Evolutionary conservation across 2,797 vertebrate genomes (phyloP), one percentile per base, ranked within the genome.

Genomic region (Picus viridis): DNA sequence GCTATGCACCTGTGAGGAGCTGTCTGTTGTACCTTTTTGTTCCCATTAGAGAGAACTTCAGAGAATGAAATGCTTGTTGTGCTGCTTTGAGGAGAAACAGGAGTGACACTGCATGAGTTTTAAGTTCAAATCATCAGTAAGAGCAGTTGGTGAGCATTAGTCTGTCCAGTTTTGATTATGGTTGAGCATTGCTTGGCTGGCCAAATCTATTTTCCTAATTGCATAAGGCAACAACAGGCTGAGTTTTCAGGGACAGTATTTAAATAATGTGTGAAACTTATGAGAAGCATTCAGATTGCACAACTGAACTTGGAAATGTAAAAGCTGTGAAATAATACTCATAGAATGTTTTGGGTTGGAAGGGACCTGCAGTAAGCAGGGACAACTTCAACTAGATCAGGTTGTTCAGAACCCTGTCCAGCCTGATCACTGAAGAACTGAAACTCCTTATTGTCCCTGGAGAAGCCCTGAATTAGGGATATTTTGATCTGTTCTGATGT

Each of bases 201-300:
- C 76, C n/a, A 32, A 68, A 61, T 53, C 65, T 82, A 30, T 80
- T 93, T 63, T 84, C 85, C 83, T 67, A 74, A 45, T 45, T n/a
- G 47, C 41, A 7, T 61, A 92, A 79, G 51, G 69, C 86, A 84
- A 76, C 63, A 88, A 34, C 41, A 67, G 84, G 34, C 58, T 68
- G 39, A 93, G 54, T 64, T 69, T 88, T 61, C 62, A 69, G 65
- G 86, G 79, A 24, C 6, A 12, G 11, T 30, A 34, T 92, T 95
- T 92, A 80, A 95, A 76, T 82, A 87, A 61, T 75, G 89, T 1
- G 39, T 94, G 74, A 65, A 69, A 14, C n/a, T 75, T 72, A 10
- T 10, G 36, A 29, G 30, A 49, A 70, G 8, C 57, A 47, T 81
- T 83, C 63, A 36, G 29, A 53, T 12, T 64, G 39, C 15, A 32